These are phyloP conservation scores for Papilio demoleus DNA, from an alignment of 2,888 invertebrate species.

Conservation along the genomic window DNA sequence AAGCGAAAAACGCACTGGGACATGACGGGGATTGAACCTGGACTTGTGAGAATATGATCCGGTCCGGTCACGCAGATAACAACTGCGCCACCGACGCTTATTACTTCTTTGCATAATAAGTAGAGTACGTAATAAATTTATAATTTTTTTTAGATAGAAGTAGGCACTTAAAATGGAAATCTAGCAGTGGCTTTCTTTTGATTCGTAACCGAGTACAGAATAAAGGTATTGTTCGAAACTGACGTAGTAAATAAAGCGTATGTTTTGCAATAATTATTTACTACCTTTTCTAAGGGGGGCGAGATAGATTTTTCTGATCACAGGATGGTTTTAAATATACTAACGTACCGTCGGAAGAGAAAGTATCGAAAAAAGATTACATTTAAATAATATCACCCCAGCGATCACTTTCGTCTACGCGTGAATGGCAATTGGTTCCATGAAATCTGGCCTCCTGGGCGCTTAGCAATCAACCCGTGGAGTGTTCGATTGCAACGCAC, in stretches of 20 bases:
- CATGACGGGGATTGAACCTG: too few species aligned
- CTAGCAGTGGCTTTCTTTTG: background rate
- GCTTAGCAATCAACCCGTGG: conserved; percentile 76
- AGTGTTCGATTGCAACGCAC: conserved; percentile 74
- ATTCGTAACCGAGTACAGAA: background rate
- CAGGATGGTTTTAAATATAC: conserved; percentile 43
- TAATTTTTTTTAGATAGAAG: too few species aligned
- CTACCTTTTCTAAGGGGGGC: background rate
- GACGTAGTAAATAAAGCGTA: background rate
- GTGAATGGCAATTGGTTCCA: conserved; percentile 76
- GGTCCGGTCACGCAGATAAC: too few species aligned
- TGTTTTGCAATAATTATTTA: conserved; percentile 16
- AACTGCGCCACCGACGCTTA: too few species aligned
- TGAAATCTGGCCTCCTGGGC: conserved; percentile 80
- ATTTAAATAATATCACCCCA: conserved; percentile 82
- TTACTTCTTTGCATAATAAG: too few species aligned
- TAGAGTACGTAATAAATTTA: too few species aligned
- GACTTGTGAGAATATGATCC: too few species aligned
- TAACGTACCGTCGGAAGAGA: conserved; percentile 56
- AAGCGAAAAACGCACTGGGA: too few species aligned
- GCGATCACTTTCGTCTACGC: conserved; percentile 79
- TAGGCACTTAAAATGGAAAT: too few species aligned
- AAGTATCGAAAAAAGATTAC: conserved; percentile 82
- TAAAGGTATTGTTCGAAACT: background rate
- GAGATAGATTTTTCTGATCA: conserved; percentile 29